Evolutionary conservation across 2,888 invertebrate species (phyloP).

Genomic region (Himalopsyche tibetana): DNA sequence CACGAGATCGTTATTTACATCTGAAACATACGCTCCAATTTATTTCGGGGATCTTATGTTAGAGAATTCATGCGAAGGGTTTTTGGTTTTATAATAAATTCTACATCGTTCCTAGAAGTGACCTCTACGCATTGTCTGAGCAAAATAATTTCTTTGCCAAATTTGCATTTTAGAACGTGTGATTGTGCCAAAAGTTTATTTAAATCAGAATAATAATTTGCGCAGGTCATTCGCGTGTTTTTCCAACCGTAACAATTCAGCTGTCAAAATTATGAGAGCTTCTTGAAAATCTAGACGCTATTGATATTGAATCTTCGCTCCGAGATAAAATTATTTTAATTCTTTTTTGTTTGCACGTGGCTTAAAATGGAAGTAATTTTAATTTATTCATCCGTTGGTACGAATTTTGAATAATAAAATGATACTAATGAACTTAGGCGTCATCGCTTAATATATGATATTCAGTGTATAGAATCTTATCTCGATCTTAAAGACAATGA

Average conservation of each 20-base stretch:
- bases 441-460: too few relatives aligned
- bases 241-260: constrained; percentile 27
- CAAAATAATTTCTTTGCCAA: constrained; percentile 35
- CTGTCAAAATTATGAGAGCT: constrained; percentile 36
- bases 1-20: too few relatives aligned
- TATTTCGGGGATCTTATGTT: neutral
- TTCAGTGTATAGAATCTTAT: too few relatives aligned
- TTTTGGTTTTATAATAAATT: constrained; percentile 13
- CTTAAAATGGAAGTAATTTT: too few relatives aligned
- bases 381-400: too few relatives aligned
- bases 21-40: too few relatives aligned
- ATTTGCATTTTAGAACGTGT: constrained; percentile 37
- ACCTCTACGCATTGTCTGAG: constrained; percentile 38
- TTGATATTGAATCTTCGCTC: neutral
- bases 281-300: constrained; percentile 2
- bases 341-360: neutral
- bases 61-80: constrained; percentile 14
- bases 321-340: neutral
- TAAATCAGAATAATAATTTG: constrained; percentile 34
- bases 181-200: constrained; percentile 38
- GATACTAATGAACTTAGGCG: too few relatives aligned
- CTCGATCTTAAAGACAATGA: too few relatives aligned
- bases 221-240: constrained; percentile 14
- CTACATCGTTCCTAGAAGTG: constrained; percentile 23
- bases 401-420: too few relatives aligned